These are phyloP conservation scores for Oxygymnocypris stewartii DNA, from an alignment of 2,113 vertebrate genomes.

Conservation along the genomic window DNA sequence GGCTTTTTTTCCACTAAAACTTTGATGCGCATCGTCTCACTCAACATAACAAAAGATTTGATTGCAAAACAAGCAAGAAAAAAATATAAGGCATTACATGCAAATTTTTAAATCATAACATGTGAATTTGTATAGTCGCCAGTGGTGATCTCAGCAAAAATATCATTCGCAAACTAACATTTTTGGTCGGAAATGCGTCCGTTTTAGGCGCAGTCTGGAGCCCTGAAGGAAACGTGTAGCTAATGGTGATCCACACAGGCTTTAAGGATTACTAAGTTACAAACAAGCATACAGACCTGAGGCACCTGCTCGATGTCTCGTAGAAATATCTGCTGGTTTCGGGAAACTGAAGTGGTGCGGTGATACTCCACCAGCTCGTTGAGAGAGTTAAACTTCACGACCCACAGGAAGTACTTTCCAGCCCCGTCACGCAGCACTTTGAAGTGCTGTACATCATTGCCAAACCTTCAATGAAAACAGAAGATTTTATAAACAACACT, in stretches of 20 bases:
- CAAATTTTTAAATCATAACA: no score
- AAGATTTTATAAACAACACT: background rate
- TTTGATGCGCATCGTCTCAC: no score
- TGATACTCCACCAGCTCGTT: slow-evolving; percentile 99
- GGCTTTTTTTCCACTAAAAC: no score
- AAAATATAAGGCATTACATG: no score
- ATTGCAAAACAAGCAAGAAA: no score
- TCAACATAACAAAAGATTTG: no score
- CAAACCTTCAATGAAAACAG: slow-evolving; percentile 79
- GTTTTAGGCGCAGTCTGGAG: no score
- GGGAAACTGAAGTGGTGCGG: slow-evolving; percentile 95
- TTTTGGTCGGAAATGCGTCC: no score
- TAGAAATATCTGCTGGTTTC: slow-evolving; percentile 98
- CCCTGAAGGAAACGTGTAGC: background rate
- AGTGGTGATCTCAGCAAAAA: no score
- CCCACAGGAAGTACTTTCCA: slow-evolving; percentile 99
- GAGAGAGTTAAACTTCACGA: slow-evolving; percentile 98
- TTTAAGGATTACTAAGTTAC: no score
- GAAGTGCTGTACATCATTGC: slow-evolving; percentile 98
- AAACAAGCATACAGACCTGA: slow-evolving; percentile 81
- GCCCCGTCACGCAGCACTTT: slow-evolving; percentile 98
- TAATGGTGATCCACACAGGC: background rate
- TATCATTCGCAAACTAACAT: no score
- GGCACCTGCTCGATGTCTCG: slow-evolving; percentile 97
- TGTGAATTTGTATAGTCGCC: no score